A percentile compares a stretch with the other conserved stretches of the same genome.
phyloP scores from a whole-genome alignment of 2,113 vertebrate genomes.

The Fregetta grallaria region DNA sequence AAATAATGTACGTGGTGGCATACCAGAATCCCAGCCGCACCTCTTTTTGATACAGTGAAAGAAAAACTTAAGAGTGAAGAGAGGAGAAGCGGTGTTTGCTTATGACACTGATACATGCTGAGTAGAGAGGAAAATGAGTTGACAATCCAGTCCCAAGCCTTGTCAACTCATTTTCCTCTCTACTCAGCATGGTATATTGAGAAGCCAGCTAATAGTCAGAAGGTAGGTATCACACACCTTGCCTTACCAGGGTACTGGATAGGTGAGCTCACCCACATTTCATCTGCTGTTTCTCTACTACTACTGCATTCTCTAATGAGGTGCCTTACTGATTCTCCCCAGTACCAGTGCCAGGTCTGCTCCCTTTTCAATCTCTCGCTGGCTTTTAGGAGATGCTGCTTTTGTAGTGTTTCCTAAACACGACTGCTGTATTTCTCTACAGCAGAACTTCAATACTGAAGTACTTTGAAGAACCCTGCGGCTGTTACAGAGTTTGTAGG shows the following conservation, averaged over 20 bases:
- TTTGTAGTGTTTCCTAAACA: not conserved
- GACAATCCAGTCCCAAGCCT: not conserved
- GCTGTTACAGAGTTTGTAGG: not conserved
- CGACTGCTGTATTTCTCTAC: not conserved
- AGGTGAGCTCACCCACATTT: not conserved
- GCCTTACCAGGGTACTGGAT: not conserved
- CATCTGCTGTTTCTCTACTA: not conserved
- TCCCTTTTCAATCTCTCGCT: not conserved
- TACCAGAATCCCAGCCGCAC: fast-evolving
- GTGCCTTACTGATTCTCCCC: not conserved
- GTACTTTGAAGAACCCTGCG: not conserved
- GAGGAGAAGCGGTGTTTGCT: not conserved
- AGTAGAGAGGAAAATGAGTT: not conserved
- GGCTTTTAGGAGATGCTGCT: not conserved
- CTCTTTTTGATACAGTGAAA: not conserved
- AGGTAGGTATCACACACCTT: not conserved
- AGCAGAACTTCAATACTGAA: not conserved
- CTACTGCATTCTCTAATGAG: fast-evolving
- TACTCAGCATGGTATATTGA: not conserved
- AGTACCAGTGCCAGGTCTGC: not conserved
- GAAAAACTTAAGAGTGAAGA: not conserved
- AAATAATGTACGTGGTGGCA: too few relatives aligned
- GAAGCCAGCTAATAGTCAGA: not conserved
- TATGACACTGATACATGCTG: not conserved
- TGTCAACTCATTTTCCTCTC: too few relatives aligned